Percentiles rank a stretch among this genome's conserved stretches.
Conservation (phyloP, 2,113 vertebrate genomes). For the Alethe castanea region DNA sequence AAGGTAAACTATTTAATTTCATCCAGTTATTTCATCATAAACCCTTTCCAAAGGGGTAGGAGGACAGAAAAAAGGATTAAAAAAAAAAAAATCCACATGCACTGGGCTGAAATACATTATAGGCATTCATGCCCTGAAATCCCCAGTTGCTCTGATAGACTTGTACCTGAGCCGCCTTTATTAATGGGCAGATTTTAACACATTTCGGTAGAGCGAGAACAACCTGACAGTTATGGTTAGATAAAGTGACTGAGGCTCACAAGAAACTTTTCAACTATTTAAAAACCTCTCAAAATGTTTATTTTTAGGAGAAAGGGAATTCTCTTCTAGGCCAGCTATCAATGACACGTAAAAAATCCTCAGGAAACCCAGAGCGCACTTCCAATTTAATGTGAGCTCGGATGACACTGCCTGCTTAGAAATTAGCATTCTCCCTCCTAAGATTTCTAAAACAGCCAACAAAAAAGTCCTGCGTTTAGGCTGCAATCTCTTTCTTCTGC, state of each 20-base stretch:
- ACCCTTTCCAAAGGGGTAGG: slow-evolving; percentile 58
- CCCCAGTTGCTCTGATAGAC: neutral
- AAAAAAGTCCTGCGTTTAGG: slow-evolving; percentile 26
- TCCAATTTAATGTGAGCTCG: slow-evolving; percentile 61
- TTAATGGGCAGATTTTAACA: slow-evolving; percentile 51
- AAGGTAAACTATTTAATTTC: slow-evolving; percentile 93
- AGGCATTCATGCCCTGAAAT: slow-evolving; percentile 4
- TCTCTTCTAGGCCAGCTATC: slow-evolving; percentile 62
- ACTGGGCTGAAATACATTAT: neutral
- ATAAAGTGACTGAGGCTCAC: slow-evolving; percentile 15
- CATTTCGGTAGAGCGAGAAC: slow-evolving; percentile 4
- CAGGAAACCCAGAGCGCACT: slow-evolving; percentile 58
- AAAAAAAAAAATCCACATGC: neutral
- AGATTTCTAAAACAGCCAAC: slow-evolving; percentile 63
- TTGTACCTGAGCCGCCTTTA: slow-evolving; percentile 25
- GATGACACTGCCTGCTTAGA: slow-evolving; percentile 56
- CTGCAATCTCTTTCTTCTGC: slow-evolving; percentile 56
- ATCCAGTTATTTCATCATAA: slow-evolving; percentile 82
- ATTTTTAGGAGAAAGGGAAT: slow-evolving; percentile 58
- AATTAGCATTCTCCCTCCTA: slow-evolving; percentile 60
- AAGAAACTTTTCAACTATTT: slow-evolving; percentile 62
- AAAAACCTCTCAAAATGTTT: slow-evolving; percentile 67
- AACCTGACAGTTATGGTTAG: slow-evolving; percentile 29
- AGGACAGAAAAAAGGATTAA: slow-evolving; percentile 1
- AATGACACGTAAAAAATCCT: slow-evolving; percentile 64